A percentile compares a stretch with the other conserved stretches of the same genome.
phyloP scores from a whole-genome alignment of 2,113 vertebrate species.

The Embiotoca jacksoni region DNA sequence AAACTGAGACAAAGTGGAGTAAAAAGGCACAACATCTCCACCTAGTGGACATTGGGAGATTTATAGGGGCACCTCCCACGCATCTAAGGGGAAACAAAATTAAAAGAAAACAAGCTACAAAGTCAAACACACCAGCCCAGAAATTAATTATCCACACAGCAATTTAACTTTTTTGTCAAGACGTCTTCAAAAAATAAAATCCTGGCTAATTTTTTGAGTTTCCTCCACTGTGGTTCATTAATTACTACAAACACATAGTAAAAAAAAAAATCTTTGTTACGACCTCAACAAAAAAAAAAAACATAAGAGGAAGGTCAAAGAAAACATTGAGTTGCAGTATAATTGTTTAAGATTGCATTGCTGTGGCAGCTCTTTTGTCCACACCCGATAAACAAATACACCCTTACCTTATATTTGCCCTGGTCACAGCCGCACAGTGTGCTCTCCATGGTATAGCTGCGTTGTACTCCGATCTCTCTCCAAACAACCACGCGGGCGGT shows the following conservation, averaged over 20 bases:
- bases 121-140: too few species aligned
- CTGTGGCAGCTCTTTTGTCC: neutral
- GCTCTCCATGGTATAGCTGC: constrained; percentile 99
- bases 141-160: neutral
- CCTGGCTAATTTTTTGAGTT: too few species aligned
- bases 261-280: too few species aligned
- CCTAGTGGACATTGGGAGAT: constrained; percentile 61
- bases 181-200: too few species aligned
- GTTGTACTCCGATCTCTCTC: constrained; percentile 96
- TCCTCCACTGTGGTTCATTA: too few species aligned
- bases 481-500: constrained; percentile 98
- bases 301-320: neutral
- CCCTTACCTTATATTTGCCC: constrained; percentile 95
- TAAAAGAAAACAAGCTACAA: too few species aligned
- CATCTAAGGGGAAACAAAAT: neutral
- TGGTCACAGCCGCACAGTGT: constrained; percentile 97
- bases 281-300: too few species aligned
- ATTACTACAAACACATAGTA: too few species aligned
- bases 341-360: neutral
- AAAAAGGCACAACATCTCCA: constrained; percentile 55
- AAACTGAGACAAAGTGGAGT: neutral
- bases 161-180: too few species aligned
- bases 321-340: neutral
- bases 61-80: neutral
- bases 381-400: neutral